Evolutionary conservation across 2,888 invertebrate species (phyloP).

Genomic region (Malthinus seriepunctatus): DNA sequence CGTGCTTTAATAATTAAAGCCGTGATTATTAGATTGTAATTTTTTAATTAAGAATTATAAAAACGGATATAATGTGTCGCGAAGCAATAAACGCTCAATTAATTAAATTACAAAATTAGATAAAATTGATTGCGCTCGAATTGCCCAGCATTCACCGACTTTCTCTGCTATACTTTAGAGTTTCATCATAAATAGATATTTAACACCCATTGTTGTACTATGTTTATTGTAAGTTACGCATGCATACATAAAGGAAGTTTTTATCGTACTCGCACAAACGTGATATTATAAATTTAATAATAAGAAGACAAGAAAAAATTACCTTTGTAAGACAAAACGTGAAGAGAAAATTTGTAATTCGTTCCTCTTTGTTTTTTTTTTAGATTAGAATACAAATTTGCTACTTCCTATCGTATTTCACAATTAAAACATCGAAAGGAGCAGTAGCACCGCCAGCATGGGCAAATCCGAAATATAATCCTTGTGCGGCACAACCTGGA

Average conservation of each 20-base stretch:
- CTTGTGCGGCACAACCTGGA: slow-evolving; percentile 77
- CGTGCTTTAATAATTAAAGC: no score
- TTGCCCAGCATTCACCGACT: not conserved
- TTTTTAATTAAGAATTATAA: no score
- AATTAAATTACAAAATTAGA: not conserved
- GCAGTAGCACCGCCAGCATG: slow-evolving; percentile 83
- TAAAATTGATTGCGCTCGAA: not conserved
- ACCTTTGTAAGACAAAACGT: no score
- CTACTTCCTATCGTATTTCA: slow-evolving; percentile 10
- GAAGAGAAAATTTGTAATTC: no score
- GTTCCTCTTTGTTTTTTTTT: slow-evolving; percentile 4
- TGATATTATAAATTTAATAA: no score
- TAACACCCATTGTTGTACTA: slow-evolving; percentile 13
- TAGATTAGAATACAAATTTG: slow-evolving; percentile 14
- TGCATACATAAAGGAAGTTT: slow-evolving; percentile 2
- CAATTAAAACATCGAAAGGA: slow-evolving; percentile 42
- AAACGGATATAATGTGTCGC: no score
- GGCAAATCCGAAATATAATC: slow-evolving; percentile 81
- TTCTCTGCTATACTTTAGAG: slow-evolving; percentile 3
- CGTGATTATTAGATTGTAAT: no score
- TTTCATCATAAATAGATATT: slow-evolving; percentile 13
- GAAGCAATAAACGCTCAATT: no score
- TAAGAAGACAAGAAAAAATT: no score
- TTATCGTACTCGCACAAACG: not conserved
- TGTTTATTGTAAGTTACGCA: not conserved